phyloP scores from a whole-genome alignment of 23 tunicate species.

The Styela clava region DNA sequence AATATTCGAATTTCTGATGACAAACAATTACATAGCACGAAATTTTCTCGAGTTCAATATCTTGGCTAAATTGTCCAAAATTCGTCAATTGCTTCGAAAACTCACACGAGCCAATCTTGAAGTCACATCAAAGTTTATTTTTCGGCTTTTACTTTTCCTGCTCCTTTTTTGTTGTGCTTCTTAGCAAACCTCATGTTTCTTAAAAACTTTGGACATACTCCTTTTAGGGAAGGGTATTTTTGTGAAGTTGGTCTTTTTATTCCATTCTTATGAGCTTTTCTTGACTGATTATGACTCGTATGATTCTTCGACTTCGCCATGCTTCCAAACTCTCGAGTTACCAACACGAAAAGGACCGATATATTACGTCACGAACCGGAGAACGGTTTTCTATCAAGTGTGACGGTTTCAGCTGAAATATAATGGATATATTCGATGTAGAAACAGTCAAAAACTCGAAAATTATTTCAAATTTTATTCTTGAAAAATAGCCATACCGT shows the following conservation, averaged over 20 bases:
- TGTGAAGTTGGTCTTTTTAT: conserved; percentile 47
- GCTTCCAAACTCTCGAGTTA: not conserved
- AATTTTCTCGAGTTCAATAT: not conserved
- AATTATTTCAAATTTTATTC: no score
- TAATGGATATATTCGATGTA: no score
- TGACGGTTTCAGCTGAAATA: no score
- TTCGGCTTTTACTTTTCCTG: conserved; percentile 5
- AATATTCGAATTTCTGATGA: no score
- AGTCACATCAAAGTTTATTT: not conserved
- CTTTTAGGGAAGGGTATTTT: conserved; percentile 52
- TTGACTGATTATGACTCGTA: conserved; percentile 71
- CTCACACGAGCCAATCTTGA: not conserved
- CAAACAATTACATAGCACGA: no score
- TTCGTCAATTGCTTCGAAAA: not conserved
- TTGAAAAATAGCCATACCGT: no score
- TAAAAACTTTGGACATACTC: conserved; percentile 60
- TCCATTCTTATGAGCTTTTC: conserved; percentile 59
- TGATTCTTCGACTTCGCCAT: conserved; percentile 96
- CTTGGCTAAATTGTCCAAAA: not conserved
- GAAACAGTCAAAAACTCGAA: no score
- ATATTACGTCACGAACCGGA: not conserved
- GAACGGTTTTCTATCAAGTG: not conserved
- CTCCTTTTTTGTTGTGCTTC: conserved; percentile 61
- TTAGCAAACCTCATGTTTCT: conserved; percentile 69
- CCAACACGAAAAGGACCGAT: conserved; percentile 12